phyloP scores from a whole-genome alignment of 2,888 invertebrate genomes.

The Scelioninae gen. 1 region DNA sequence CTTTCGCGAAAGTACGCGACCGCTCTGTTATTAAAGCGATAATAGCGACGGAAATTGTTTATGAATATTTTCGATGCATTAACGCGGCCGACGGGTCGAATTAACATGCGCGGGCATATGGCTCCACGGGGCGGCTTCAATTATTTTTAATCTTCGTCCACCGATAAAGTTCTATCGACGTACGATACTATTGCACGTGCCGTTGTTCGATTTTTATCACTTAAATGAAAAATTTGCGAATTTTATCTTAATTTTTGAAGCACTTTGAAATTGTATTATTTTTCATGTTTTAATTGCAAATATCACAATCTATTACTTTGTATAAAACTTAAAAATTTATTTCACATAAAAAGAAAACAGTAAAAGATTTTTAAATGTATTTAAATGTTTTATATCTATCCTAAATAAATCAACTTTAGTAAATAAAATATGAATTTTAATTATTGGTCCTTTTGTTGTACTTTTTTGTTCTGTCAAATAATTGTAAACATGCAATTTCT shows the following conservation, averaged over 20 bases:
- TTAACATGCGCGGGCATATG: conserved; percentile 66
- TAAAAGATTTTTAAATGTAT: no score
- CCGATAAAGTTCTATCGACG: conserved; percentile 49
- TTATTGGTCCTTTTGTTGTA: no score
- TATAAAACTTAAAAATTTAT: no score
- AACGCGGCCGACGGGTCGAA: conserved; percentile 39
- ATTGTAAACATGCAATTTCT: neutral
- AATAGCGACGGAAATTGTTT: conserved; percentile 72
- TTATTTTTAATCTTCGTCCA: conserved; percentile 64
- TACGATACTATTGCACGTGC: conserved; percentile 47
- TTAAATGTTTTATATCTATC: no score
- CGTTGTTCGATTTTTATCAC: conserved; percentile 34
- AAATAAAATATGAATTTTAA: no score
- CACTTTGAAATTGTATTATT: neutral
- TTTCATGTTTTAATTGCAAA: no score
- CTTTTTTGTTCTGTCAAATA: no score
- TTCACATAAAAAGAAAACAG: no score
- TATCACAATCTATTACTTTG: no score
- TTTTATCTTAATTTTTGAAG: neutral
- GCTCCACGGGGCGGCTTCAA: conserved; percentile 67
- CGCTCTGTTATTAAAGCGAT: conserved; percentile 74
- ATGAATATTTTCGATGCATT: conserved; percentile 69
- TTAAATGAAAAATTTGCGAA: conserved; percentile 3
- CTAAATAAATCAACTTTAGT: no score
- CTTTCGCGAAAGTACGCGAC: conserved; percentile 59